Conservation (phyloP, 2,888 invertebrate species). For the Dilophus febrilis region DNA sequence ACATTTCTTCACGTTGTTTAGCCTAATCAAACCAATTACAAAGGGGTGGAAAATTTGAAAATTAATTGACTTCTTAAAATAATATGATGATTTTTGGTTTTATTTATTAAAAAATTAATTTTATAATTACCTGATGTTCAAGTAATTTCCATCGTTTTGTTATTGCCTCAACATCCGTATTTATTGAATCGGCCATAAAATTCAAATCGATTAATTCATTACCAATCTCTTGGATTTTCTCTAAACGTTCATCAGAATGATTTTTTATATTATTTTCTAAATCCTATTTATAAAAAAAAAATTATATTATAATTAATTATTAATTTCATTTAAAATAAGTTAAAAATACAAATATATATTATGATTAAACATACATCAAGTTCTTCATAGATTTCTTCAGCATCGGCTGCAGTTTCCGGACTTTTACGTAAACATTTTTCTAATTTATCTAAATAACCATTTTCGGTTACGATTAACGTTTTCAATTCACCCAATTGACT, state of each 20-base stretch:
- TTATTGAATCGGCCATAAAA: constrained; percentile 53
- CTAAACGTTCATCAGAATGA: constrained; percentile 52
- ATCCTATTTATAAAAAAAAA: constrained; percentile 36
- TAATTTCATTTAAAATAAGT: neutral
- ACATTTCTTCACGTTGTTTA: constrained; percentile 30
- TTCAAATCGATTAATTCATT: constrained; percentile 54
- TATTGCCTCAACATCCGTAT: constrained; percentile 44
- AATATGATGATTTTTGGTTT: neutral
- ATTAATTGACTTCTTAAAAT: no score
- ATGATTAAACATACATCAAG: constrained; percentile 47
- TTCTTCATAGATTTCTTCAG: constrained; percentile 83
- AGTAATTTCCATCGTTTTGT: constrained; percentile 48
- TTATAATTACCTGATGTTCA: constrained; percentile 42
- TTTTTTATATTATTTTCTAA: constrained; percentile 64
- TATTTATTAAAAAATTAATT: neutral
- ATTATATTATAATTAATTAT: neutral
- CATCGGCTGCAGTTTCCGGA: constrained; percentile 59
- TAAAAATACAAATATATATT: neutral
- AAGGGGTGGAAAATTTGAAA: neutral
- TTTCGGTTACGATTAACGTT: constrained; percentile 53
- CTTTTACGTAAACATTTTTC: constrained; percentile 56
- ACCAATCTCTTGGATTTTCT: constrained; percentile 58
- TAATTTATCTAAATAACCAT: constrained; percentile 63
- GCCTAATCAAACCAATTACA: constrained; percentile 19
- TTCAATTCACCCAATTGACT: constrained; percentile 61